Evolutionary conservation across 2,113 vertebrate genomes (phyloP), one percentile per base, ranked within the genome.

Genomic region (Vidua chalybeata): DNA sequence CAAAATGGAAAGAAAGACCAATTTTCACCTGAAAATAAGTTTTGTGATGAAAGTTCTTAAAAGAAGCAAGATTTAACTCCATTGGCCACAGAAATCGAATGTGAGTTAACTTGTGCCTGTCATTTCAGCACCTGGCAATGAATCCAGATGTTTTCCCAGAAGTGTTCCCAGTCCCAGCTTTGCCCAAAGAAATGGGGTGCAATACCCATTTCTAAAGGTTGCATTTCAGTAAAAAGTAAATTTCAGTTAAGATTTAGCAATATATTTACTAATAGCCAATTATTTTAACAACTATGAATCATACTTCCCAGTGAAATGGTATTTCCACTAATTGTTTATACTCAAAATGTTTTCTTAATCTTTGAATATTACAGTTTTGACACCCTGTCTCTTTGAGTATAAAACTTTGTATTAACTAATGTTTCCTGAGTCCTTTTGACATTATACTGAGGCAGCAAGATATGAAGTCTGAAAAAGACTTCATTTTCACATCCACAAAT

Each of bases 311-410:
- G 37, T 26, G 17, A 93, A 91, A 73, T 45, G 21, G 81, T 87
- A 79, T 89, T 95, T 96, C 69, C 89, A 62, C 63, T 87, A 89
- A 92, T 61, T 92, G 82, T 87, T 82, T 72, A 43, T 64, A 73
- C 28, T 23, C 37, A 72, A 83, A 83, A 74, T 81, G 23, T 91
- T 91, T 94, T 81, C 58, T 87, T 85, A 69, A 30, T 61, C 81
- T 89, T 87, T 80, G 48, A 79, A 27, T 43, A 55, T 27, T 79
- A 51, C 3, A 17, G 4, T 66, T 84, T 64, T 64, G 37, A 73
- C 46, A 82, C 49, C 37, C 21, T n/a, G 10, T 75, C 17, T 86
- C 64, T 84, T 27, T 15, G 71, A 82, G 54, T 39, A 14, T 43
- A 62, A 58, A 81, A 46, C 37, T 58, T 61, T 35, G 16, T 63